A percentile compares a stretch with the other conserved stretches of the same genome.
phyloP scores from a whole-genome alignment of 2,888 invertebrate genomes.

The Dasypolia templi region DNA sequence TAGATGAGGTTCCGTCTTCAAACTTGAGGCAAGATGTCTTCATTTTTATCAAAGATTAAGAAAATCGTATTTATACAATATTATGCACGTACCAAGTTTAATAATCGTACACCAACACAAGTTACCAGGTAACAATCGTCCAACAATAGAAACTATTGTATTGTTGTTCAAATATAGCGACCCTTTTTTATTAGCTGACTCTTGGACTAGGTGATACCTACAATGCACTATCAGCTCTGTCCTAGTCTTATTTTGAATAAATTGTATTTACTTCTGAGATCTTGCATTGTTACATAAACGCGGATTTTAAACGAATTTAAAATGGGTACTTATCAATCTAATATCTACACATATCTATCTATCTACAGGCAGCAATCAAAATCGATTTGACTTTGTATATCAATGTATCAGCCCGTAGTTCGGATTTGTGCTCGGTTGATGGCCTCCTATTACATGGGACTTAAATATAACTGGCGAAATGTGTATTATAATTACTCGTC shows the following conservation, averaged over 20 bases:
- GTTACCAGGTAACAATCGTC: conserved; percentile 37
- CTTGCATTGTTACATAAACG: too few species aligned
- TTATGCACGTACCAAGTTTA: background rate
- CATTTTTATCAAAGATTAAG: background rate
- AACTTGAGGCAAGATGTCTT: background rate
- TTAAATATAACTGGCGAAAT: background rate
- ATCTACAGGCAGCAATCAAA: background rate
- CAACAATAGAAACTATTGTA: conserved; percentile 37
- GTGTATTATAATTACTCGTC: background rate
- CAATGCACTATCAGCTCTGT: background rate
- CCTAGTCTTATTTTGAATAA: background rate
- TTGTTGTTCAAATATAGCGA: conserved; percentile 12
- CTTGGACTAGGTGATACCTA: background rate
- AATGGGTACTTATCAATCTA: background rate
- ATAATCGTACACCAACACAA: conserved; percentile 17
- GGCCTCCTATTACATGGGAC: background rate
- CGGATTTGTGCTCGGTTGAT: background rate
- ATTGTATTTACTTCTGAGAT: background rate
- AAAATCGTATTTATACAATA: conserved; percentile 1
- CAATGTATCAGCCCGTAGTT: background rate
- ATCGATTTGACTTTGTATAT: background rate
- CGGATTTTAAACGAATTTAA: background rate
- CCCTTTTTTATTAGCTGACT: conserved; percentile 16
- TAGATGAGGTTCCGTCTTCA: background rate
- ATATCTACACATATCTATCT: background rate